Base-by-base conservation (phyloP, 1,140 invertebrate genomes). In the Bombus balteatus region DNA sequence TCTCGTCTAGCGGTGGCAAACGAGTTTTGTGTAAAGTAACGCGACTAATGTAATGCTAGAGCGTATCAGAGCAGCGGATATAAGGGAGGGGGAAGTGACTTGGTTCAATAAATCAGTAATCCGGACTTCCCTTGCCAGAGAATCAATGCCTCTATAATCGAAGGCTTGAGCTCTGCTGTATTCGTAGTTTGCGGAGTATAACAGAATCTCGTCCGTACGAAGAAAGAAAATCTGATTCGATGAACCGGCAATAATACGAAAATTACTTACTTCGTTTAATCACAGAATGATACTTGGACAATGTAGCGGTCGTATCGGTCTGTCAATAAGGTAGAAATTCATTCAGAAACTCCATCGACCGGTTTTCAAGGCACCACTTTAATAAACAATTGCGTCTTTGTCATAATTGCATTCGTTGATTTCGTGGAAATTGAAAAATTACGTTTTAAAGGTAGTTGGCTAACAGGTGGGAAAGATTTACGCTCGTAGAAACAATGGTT, bases 81-180 rank as follows among this genome's bases (percentile, higher is more conserved):
- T 47, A 53, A 28, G 57, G 57, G 57, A 28, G 25, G 10, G 72
- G 72, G 72, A 4, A 47, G 9, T 10, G 72, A 53, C 34, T 77
- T 62, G 37, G 57, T 62, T 34, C 75, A 62, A 77, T 57, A 77
- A 77, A 77, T 77, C 75, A 18, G 57, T 77, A 77, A 77, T 62
- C 37, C 34, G n/a, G 71, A 53, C 32, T 47, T 74, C 57, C 25
- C 75, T 77, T 74, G 41, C 43, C 32, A 34, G 41, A 0, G 47
- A 53, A 77, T 62, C 75, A 37, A 39, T 77, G 47, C 53, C 25
- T 76, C 32, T 59, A 22, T 39, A 39, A 77, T 62, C 37, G 53
- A 39, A 77, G 13, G 1, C 3, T n/a, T 3, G 22, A 43, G 15
- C n/a, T 47, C 39, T 22, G 8, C 6, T 32, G 3, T 47, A 53